phyloP scores from a whole-genome alignment of 2,113 vertebrate species.

The Etia nguti region DNA sequence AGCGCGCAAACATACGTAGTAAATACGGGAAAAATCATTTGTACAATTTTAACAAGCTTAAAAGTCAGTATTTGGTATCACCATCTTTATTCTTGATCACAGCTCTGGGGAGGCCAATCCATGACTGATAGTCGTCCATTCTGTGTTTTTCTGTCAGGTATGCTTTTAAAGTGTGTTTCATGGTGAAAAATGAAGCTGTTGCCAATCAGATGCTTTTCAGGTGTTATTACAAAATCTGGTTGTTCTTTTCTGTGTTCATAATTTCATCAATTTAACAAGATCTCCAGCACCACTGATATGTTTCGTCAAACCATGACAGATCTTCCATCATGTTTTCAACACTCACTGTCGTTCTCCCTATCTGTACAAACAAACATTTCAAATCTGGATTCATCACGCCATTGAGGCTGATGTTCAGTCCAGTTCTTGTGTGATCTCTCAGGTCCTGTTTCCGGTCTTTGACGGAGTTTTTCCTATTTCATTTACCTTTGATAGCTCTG shows the following conservation, averaged over 20 bases:
- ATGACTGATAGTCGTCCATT: not conserved
- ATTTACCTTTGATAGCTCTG: not conserved
- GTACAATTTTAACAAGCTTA: not conserved
- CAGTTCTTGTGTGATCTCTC: not conserved
- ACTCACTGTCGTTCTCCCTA: not conserved
- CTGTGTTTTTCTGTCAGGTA: not conserved
- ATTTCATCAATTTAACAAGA: not conserved
- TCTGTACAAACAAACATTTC: not conserved
- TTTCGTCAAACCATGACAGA: not conserved
- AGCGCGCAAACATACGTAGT: not conserved
- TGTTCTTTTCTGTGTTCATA: not conserved
- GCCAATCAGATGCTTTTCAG: not conserved
- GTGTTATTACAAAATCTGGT: not conserved
- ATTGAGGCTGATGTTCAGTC: not conserved
- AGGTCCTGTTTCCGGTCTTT: not conserved
- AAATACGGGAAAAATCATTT: not conserved
- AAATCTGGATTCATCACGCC: not conserved
- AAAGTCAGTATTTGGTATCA: not conserved
- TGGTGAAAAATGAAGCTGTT: not conserved
- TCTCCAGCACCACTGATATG: not conserved
- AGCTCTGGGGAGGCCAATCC: too few relatives aligned
- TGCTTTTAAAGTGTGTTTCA: not conserved
- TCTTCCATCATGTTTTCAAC: not conserved
- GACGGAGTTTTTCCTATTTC: not conserved
- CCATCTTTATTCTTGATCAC: not conserved